Base-by-base conservation (phyloP, 2,113 vertebrate species). In the Laterallus jamaicensis region DNA sequence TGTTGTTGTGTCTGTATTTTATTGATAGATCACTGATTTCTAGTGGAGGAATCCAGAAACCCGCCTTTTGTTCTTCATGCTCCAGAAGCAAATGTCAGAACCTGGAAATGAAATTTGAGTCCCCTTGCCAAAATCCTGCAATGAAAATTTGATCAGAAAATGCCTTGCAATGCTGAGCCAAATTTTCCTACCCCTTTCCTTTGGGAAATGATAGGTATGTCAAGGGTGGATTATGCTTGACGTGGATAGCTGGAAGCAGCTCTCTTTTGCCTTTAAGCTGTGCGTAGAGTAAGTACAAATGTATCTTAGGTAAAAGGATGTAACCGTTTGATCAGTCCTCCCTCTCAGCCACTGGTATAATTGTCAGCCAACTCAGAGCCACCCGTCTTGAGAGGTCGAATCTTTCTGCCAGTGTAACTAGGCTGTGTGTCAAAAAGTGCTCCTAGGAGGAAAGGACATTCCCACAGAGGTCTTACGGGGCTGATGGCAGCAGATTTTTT, bases 401-500 rank as follows among this genome's bases (percentile, higher is more conserved):
- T 11, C 37, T 35, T 70, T 66, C 64, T 88, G 86, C 47, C 59
- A 74, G 79, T 28, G 8, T 25, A 56, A 54, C 52, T 16, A 18
- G 58, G 69, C 74, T 85, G 74, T 13, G 39, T 90, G 81, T 77
- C 71, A 86, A 67, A 68, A 47, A 68, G 75, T 37, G 76, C 6
- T 54, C 71, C 73, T 6, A 1, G 3, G 21, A 90, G 75, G 56
- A 64, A 82, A 84, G 87, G 60, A 39, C 66, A 60, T 56, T 82
- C 49, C 60, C 35, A 50, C 52, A 42, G 59, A 60, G 58, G 44
- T 69, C 86, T 81, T 47, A 26, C 3, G 20, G 66, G 63, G 83
- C 79, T 86, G 83, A 89, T 55, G 44, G 54, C 76, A 90, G 75
- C 79, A 88, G 63, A 63, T 87, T 78, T 94, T 93, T 91, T 59